These are phyloP conservation scores for Drosophila yooni DNA, from an alignment of 2,888 invertebrate species.

Conservation along the genomic window DNA sequence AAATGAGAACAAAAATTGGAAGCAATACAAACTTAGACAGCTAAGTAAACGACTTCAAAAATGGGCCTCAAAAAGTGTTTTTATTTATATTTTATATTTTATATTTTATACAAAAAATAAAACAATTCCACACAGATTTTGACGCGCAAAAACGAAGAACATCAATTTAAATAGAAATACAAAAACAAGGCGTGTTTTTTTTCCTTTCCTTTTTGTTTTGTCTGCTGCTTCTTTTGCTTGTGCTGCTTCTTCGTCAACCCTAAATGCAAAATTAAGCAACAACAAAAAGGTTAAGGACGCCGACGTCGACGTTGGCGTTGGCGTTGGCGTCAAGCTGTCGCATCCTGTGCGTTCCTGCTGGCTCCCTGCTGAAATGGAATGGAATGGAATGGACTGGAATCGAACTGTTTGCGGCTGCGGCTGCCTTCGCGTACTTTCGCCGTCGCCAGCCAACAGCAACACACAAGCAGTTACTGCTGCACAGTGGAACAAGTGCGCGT, in stretches of 20 bases:
- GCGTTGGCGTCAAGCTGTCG: constrained; percentile 67
- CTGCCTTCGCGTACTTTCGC: constrained; percentile 50
- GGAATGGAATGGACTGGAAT: constrained; percentile 51
- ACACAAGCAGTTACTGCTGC: constrained; percentile 8
- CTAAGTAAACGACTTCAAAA: constrained; percentile 14
- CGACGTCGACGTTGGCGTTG: constrained; percentile 14
- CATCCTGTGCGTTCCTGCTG: constrained; percentile 17
- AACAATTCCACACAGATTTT: background rate
- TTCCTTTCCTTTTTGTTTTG: constrained; percentile 3
- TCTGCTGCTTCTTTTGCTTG: constrained; percentile 11
- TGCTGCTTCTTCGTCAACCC: constrained; percentile 54
- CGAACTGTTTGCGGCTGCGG: constrained; percentile 48
- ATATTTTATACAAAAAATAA: background rate
- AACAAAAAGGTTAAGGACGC: constrained; percentile 47
- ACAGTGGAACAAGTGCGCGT: constrained; percentile 24
- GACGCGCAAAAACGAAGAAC: constrained; percentile 23
- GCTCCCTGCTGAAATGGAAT: constrained; percentile 44
- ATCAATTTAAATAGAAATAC: constrained; percentile 34
- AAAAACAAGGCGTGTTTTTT: constrained; percentile 39
- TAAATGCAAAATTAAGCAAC: constrained; percentile 78
- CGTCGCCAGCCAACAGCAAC: constrained; percentile 27
- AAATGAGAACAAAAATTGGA: constrained; percentile 4
- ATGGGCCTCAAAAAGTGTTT: constrained; percentile 23
- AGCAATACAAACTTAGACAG: constrained; percentile 17
- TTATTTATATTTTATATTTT: no score